Conservation (phyloP, 2,888 invertebrate species). For the Molanna angustata region DNA sequence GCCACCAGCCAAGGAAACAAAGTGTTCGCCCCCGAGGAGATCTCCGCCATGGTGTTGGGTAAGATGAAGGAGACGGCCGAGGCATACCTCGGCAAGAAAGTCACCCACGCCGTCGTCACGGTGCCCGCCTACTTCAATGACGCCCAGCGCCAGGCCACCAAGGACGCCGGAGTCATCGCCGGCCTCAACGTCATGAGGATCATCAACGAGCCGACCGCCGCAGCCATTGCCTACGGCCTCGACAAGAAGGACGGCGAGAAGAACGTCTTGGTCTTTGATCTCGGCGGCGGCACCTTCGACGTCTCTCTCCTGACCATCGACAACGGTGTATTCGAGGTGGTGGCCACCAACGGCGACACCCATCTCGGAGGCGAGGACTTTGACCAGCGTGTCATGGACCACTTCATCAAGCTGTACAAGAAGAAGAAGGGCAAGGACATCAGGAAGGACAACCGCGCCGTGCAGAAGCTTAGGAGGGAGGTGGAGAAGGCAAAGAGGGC, state of each 20-base stretch:
- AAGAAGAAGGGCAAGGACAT: slow-evolving; percentile 98
- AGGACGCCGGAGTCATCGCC: slow-evolving; percentile 96
- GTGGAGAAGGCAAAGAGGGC: slow-evolving; percentile 98
- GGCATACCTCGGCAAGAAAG: slow-evolving; percentile 92
- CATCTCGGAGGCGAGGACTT: slow-evolving; percentile 99
- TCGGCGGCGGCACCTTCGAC: slow-evolving; percentile 99
- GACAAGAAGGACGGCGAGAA: slow-evolving; percentile 98
- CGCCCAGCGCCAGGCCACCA: slow-evolving; percentile 98
- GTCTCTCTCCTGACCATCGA: slow-evolving; percentile 97
- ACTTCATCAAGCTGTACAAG: slow-evolving; percentile 98
- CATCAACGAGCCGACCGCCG: slow-evolving; percentile 97
- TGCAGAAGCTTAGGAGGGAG: slow-evolving; percentile 94
- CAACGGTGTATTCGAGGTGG: slow-evolving; percentile 96
- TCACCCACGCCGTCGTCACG: slow-evolving; percentile 80
- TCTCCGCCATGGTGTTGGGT: slow-evolving; percentile 96
- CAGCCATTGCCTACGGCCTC: slow-evolving; percentile 94
- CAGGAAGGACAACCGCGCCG: slow-evolving; percentile 89
- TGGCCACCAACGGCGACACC: slow-evolving; percentile 92
- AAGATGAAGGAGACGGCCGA: slow-evolving; percentile 99
- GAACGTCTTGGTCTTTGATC: slow-evolving; percentile 97
- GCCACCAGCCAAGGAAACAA: slow-evolving; percentile 80
- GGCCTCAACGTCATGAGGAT: slow-evolving; percentile 91
- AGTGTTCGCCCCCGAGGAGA: slow-evolving; percentile 96
- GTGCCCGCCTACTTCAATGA: slow-evolving; percentile 99
- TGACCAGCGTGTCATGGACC: slow-evolving; percentile 97